Base-by-base conservation (phyloP, 2,113 vertebrate species). In the Hemiscyllium ocellatum region DNA sequence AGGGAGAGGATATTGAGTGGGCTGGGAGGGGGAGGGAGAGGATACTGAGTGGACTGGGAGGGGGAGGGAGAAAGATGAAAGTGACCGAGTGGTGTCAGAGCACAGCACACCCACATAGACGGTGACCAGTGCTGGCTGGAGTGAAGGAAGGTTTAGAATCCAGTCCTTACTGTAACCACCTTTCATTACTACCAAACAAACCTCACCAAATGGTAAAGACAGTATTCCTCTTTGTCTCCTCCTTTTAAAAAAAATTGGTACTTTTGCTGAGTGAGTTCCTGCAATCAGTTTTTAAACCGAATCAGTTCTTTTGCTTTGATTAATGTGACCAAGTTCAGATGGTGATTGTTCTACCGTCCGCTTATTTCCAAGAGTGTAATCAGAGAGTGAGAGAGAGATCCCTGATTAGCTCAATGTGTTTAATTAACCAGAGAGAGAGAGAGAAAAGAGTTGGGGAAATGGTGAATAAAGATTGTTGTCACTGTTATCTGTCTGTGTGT, bases 281-380 rank as follows among this genome's bases (percentile, higher is more conserved):
- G 29, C 86, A 26, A 91, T 91, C 89, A 37, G 56, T 56, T 66
- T 37, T 91, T 91, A 56, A 91, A 56, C 56, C 37, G 89, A n/a
- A 91, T 91, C 29, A 22, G 89, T 91, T n/a, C 65, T 91, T 91
- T 91, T 66, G n/a, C 61, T 91, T 7, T 91, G 89, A 91, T 91
- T 65, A 91, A 65, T 66, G 65, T 91, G n/a, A 37, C 56, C 4
- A 17, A 37, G 89, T 91, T 66, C 33, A 15, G 56, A 65, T 66
- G 56, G 33, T 66, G 89, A 91, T 91, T 91, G 89, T 33, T 37
- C 33, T 2, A 17, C 7, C 26, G 52, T 89, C 86, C 61, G 89
- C 89, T 37, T 91, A 17, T 66, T 91, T 91, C 17, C 89, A 19
- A 42, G 89, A 91, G 33, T 29, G 37, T 91, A 91, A 91, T 91